phyloP scores from a whole-genome alignment of 2,113 vertebrate species.

The Festucalex cinctus region DNA sequence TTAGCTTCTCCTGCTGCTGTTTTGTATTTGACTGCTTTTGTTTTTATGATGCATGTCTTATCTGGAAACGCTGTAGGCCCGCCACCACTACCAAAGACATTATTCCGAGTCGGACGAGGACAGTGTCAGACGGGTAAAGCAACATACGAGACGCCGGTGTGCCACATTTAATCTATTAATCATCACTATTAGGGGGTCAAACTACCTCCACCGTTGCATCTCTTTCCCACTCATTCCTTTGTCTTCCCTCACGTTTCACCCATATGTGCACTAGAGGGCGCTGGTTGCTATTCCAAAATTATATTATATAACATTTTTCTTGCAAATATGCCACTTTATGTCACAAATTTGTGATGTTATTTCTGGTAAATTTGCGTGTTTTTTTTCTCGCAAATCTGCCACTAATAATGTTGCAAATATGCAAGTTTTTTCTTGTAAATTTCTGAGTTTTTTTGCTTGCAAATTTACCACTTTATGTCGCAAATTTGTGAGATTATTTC shows the following conservation, averaged over 20 bases:
- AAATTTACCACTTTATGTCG: too few species aligned
- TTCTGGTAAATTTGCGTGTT: too few species aligned
- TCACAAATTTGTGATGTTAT: too few species aligned
- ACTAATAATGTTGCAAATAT: too few species aligned
- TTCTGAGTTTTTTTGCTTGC: too few species aligned
- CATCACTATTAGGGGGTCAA: conserved; percentile 10
- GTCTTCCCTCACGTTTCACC: background rate
- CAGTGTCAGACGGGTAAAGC: conserved; percentile 89
- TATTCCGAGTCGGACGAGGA: conserved; percentile 90
- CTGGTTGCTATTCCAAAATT: conserved; percentile 42
- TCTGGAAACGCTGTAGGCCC: conserved; percentile 68
- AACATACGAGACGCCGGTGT: conserved; percentile 45
- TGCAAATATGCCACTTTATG: too few species aligned
- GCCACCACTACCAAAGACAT: conserved; percentile 73
- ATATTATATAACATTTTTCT: too few species aligned
- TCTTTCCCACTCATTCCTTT: conserved; percentile 3
- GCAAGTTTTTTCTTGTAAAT: too few species aligned
- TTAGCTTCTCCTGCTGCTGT: background rate
- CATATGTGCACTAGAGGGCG: conserved; percentile 56
- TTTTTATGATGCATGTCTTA: conserved; percentile 46
- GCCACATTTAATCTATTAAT: conserved; percentile 10
- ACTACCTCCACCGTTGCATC: conserved; percentile 10
- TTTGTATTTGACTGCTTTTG: background rate
- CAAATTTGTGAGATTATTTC: too few species aligned
- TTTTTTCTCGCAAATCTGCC: too few species aligned